These are phyloP conservation scores for Amblyjoppa fuscipennis DNA, from an alignment of 2,888 invertebrate species.

Conservation along the genomic window DNA sequence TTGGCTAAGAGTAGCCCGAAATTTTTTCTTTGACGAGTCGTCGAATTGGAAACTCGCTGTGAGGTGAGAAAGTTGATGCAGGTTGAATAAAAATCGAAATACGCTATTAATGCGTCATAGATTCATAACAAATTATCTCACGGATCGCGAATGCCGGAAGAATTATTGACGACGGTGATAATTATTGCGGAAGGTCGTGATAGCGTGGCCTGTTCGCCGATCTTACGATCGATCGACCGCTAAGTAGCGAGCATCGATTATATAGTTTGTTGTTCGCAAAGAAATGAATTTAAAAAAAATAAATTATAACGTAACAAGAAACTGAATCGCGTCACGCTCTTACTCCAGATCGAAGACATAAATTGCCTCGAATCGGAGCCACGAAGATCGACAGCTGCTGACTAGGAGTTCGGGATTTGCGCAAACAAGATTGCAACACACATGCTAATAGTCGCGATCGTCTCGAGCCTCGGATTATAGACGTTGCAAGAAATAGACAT, in stretches of 20 bases:
- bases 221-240: slow-evolving; percentile 33
- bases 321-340: not conserved
- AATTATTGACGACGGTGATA: not conserved
- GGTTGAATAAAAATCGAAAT: no score
- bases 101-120: not conserved
- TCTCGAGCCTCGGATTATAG: not conserved
- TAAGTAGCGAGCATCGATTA: slow-evolving; percentile 4
- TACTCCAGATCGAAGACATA: not conserved
- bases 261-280: no score
- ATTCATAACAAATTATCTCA: no score
- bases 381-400: slow-evolving; percentile 39
- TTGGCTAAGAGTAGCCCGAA: no score
- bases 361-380: not conserved
- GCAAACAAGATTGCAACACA: slow-evolving; percentile 54
- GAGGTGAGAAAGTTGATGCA: no score
- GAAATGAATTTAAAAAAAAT: not conserved
- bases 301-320: slow-evolving; percentile 6
- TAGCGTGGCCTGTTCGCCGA: slow-evolving; percentile 24
- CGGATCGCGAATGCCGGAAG: not conserved
- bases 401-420: slow-evolving; percentile 15
- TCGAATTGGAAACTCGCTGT: no score
- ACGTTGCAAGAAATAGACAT: slow-evolving; percentile 27
- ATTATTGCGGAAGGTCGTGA: slow-evolving; percentile 26
- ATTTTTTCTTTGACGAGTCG: no score
- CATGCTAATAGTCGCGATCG: slow-evolving; percentile 2